phyloP scores from a whole-genome alignment of 2,797 vertebrate genomes.

The Gadopsis marmoratus region DNA sequence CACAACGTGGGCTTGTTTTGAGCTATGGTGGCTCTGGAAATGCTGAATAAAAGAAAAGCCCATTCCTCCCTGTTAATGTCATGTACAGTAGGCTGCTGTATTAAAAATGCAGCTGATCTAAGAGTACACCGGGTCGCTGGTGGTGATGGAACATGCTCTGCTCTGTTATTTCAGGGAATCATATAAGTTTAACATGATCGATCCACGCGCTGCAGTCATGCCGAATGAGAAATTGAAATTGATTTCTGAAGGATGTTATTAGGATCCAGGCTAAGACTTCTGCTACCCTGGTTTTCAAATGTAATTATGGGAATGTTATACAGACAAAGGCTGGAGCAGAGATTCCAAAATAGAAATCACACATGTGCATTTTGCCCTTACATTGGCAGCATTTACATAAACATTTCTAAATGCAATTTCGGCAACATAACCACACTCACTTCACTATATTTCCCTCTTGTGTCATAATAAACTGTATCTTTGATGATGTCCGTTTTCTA shows the following conservation, averaged over 20 bases:
- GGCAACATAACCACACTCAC: not conserved
- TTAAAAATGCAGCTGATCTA: slow-evolving; percentile 28
- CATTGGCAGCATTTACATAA: not conserved
- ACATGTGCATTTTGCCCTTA: not conserved
- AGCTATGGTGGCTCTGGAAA: slow-evolving; percentile 5
- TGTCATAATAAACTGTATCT: not conserved
- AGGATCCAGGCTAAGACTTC: slow-evolving; percentile 66
- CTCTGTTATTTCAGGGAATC: slow-evolving; percentile 52
- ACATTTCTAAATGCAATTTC: not conserved
- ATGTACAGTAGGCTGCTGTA: not conserved
- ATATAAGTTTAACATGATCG: slow-evolving; percentile 50
- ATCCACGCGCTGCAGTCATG: slow-evolving; percentile 46
- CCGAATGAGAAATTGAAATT: slow-evolving; percentile 76
- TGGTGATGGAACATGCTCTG: slow-evolving; percentile 34
- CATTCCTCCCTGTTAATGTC: not conserved
- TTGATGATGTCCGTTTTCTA: not conserved
- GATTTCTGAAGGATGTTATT: slow-evolving; percentile 78
- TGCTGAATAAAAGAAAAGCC: not conserved
- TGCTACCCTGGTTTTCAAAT: slow-evolving; percentile 52
- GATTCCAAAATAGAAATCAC: slow-evolving; percentile 11
- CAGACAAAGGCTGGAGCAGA: slow-evolving; percentile 17
- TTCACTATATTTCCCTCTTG: too few relatives aligned
- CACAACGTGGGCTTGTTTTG: not conserved
- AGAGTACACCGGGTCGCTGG: slow-evolving; percentile 1
- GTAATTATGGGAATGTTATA: slow-evolving; percentile 55